Percentiles rank a stretch among this genome's conserved stretches.
phyloP scores from a whole-genome alignment of 2,797 vertebrate species.

The Premnoplex brunnescens region DNA sequence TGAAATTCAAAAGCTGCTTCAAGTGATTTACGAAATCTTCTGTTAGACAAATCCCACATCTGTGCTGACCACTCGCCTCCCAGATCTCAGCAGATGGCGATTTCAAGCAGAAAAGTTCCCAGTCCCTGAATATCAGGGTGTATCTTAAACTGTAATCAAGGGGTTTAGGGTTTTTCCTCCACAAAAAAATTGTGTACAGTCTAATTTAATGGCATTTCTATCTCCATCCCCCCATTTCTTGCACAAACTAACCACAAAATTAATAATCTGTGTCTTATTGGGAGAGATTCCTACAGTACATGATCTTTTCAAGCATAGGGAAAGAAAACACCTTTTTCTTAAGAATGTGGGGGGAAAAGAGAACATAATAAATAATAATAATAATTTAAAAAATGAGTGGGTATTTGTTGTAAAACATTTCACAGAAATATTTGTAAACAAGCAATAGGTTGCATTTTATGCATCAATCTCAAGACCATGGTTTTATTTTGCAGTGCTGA shows the following conservation, averaged over 20 bases:
- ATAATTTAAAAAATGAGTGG: neutral
- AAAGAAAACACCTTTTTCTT: neutral
- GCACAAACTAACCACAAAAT: neutral
- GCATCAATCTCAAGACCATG: neutral
- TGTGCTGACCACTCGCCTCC: slow-evolving; percentile 49
- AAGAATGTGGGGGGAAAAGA: neutral
- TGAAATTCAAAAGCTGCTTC: slow-evolving; percentile 56
- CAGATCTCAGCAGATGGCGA: slow-evolving; percentile 57
- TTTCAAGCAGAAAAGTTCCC: neutral
- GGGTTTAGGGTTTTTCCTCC: neutral
- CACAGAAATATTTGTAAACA: neutral
- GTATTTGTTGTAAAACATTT: neutral
- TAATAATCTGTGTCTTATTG: fast-evolving
- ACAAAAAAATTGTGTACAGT: fast-evolving
- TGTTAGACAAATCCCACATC: slow-evolving; percentile 61
- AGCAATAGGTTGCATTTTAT: neutral
- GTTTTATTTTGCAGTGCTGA: neutral
- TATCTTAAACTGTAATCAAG: neutral
- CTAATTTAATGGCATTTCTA: neutral
- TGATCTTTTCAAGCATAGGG: neutral
- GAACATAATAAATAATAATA: neutral
- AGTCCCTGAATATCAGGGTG: neutral
- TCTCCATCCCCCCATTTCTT: neutral
- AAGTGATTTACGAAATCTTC: slow-evolving; percentile 53
- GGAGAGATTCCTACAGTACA: neutral